Evolutionary conservation across 2,888 invertebrate species (phyloP).

Genomic region (Xylota segnis): DNA sequence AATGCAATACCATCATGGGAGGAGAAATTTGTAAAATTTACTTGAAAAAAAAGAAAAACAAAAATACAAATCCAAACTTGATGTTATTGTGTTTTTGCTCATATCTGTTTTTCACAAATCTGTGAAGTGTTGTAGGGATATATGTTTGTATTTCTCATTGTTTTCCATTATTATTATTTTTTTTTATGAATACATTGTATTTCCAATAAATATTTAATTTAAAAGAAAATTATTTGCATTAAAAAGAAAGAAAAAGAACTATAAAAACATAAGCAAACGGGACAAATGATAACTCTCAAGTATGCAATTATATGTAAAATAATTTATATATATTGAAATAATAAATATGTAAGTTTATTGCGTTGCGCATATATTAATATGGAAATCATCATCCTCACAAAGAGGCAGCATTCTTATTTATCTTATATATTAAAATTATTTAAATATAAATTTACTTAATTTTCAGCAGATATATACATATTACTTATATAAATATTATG

Average conservation of each 20-base stretch:
- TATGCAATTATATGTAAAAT: slow-evolving; percentile 72
- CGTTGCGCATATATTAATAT: slow-evolving; percentile 61
- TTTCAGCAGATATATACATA: slow-evolving; percentile 60
- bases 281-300: slow-evolving; percentile 62
- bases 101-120: slow-evolving; percentile 26
- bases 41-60: slow-evolving; percentile 5
- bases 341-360: slow-evolving; percentile 74
- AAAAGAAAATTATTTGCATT: slow-evolving; percentile 41
- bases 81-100: slow-evolving; percentile 10
- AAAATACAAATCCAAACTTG: neutral
- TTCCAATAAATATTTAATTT: slow-evolving; percentile 54
- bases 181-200: slow-evolving; percentile 62
- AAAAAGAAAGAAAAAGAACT: slow-evolving; percentile 12
- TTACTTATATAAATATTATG: slow-evolving; percentile 65
- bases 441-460: slow-evolving; percentile 38
- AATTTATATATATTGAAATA: slow-evolving; percentile 71
- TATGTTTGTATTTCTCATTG: slow-evolving; percentile 56
- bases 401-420: slow-evolving; percentile 70
- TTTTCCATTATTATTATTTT: slow-evolving; percentile 19
- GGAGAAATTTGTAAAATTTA: slow-evolving; percentile 3
- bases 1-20: slow-evolving; percentile 9
- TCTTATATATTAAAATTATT: slow-evolving; percentile 25
- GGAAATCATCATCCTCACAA: slow-evolving; percentile 33
- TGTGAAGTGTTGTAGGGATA: slow-evolving; percentile 52
- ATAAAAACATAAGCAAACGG: slow-evolving; percentile 17